Evolutionary conservation across 2,888 invertebrate species (phyloP).

Genomic region (Sabatieria punctata): DNA sequence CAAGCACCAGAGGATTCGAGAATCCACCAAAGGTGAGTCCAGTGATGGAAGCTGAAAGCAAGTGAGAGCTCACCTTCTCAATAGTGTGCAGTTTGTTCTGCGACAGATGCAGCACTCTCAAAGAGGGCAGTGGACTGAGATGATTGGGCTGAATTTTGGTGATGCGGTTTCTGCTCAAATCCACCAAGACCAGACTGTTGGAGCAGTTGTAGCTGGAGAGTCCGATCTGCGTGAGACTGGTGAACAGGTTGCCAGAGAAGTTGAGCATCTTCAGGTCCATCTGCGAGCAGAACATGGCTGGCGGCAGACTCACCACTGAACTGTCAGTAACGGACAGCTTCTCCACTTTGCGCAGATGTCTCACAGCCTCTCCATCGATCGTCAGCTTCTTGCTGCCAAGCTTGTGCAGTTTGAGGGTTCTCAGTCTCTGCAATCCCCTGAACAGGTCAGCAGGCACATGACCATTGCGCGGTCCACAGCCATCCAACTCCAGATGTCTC

Average conservation of each 20-base stretch:
- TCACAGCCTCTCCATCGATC: no score
- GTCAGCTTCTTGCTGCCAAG: no score
- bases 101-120: no score
- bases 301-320: conserved; percentile 4
- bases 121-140: no score
- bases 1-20: no score
- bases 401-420: conserved; percentile 5
- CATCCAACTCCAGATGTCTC: conserved; percentile 5
- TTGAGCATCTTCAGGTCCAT: conserved; percentile 9
- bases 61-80: no score
- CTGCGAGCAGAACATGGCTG: conserved; percentile 6
- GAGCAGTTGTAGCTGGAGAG: neutral
- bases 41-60: no score
- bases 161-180: no score
- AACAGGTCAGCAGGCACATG: conserved; percentile 7
- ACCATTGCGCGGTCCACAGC: neutral
- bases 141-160: no score
- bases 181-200: conserved; percentile 2
- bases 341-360: conserved; percentile 2
- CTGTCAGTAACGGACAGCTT: conserved; percentile 3
- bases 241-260: conserved; percentile 7
- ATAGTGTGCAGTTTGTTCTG: no score
- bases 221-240: conserved; percentile 1
- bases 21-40: no score
- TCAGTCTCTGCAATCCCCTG: conserved; percentile 6